Evolutionary conservation across 1,140 invertebrate species (phyloP).

Genomic region (Samia ricini): DNA sequence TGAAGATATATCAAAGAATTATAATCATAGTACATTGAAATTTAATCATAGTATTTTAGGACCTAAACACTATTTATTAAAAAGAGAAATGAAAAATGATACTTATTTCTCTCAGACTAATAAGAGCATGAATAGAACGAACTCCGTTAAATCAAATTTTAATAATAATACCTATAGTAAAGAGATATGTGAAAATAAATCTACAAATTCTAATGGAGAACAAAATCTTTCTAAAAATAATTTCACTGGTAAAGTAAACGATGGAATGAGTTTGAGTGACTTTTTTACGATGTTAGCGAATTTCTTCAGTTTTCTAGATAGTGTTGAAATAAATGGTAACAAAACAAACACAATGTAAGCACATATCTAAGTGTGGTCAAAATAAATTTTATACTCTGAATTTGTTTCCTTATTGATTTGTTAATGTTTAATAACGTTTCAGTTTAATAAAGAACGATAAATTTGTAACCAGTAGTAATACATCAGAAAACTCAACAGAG

Average conservation of each 20-base stretch:
- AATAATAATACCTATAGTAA: not conserved
- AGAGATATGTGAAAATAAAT: not conserved
- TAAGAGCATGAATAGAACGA: not conserved
- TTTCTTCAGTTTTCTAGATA: constrained; percentile 33
- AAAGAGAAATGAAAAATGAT: not conserved
- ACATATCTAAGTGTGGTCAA: not conserved
- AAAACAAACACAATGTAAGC: constrained; percentile 1
- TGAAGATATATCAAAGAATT: not conserved
- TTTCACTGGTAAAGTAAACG: not conserved
- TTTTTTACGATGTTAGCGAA: constrained; percentile 35
- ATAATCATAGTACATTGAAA: not conserved
- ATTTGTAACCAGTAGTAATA: not conserved
- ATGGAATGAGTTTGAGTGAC: constrained; percentile 18
- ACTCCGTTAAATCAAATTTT: not conserved
- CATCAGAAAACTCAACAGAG: not conserved
- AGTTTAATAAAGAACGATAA: not conserved
- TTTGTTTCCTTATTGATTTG: no score
- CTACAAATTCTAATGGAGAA: not conserved
- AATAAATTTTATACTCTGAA: no score
- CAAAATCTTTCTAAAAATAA: not conserved
- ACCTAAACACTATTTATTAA: not conserved
- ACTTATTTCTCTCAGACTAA: not conserved
- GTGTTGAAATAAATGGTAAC: not conserved
- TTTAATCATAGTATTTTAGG: not conserved
- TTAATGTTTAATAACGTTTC: not conserved